phyloP scores from a whole-genome alignment of 2,888 invertebrate species.

The Xanthorhoe spadicearia region DNA sequence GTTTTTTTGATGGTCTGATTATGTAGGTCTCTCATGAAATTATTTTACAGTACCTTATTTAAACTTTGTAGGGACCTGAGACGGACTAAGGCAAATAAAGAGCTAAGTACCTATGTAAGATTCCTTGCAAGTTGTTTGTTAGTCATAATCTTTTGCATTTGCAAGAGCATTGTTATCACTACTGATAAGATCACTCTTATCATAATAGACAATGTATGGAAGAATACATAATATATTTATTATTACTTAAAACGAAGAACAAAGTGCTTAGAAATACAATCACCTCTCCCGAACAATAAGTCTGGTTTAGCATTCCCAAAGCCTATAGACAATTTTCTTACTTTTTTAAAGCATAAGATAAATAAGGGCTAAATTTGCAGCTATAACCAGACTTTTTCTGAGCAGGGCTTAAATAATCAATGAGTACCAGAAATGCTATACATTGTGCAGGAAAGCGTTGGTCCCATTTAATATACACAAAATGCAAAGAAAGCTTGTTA shows the following conservation, averaged over 20 bases:
- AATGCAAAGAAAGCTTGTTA: slow-evolving; percentile 36
- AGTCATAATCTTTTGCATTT: neutral
- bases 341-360: neutral
- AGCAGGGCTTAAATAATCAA: slow-evolving; percentile 7
- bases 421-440: slow-evolving; percentile 41
- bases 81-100: neutral
- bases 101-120: neutral
- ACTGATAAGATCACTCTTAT: slow-evolving; percentile 35
- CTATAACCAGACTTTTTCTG: neutral
- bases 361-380: neutral
- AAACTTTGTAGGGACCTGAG: too few relatives aligned
- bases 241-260: slow-evolving; percentile 61
- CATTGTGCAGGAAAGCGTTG: slow-evolving; percentile 48
- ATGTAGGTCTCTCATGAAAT: too few relatives aligned
- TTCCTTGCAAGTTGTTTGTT: neutral
- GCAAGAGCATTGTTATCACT: slow-evolving; percentile 20
- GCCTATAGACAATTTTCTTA: neutral
- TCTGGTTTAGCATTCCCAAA: neutral
- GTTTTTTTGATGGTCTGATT: too few relatives aligned
- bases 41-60: too few relatives aligned
- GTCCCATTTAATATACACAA: slow-evolving; percentile 47
- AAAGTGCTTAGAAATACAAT: slow-evolving; percentile 58
- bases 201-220: slow-evolving; percentile 48
- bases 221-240: slow-evolving; percentile 68
- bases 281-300: slow-evolving; percentile 24